Conservation (phyloP, 2,888 invertebrate species). For the Pherbina coryleti region DNA sequence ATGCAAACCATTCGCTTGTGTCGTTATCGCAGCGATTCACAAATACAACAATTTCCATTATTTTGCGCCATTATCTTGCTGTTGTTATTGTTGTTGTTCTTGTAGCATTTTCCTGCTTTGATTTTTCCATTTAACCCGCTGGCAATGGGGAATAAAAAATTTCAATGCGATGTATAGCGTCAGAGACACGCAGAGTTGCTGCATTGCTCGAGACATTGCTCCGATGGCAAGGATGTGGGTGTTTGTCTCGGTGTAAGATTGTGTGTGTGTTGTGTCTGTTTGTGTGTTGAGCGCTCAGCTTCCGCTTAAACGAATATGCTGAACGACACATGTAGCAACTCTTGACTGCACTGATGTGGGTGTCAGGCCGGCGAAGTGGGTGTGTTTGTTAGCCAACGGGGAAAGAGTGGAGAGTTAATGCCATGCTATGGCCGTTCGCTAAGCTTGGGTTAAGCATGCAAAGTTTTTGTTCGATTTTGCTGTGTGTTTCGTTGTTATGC, state of each 20-base stretch:
- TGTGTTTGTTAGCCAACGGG: not conserved
- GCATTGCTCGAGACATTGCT: not conserved
- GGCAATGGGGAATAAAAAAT: constrained; percentile 10
- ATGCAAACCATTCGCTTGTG: constrained; percentile 20
- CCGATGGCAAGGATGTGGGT: not conserved
- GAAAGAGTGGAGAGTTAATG: too few relatives aligned
- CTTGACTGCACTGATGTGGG: too few relatives aligned
- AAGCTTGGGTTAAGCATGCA: constrained; percentile 52
- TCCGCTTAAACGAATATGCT: constrained; percentile 53
- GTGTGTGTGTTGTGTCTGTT: not conserved
- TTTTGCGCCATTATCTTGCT: not conserved
- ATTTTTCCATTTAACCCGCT: constrained; percentile 34
- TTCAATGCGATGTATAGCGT: not conserved
- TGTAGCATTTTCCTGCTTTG: not conserved
- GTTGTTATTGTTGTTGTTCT: not conserved
- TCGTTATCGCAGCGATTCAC: constrained; percentile 32
- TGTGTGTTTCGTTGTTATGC: constrained; percentile 9
- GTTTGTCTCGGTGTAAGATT: not conserved
- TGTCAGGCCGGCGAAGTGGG: not conserved
- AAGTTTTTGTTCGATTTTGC: constrained; percentile 51
- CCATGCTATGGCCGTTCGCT: not conserved
- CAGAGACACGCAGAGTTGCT: not conserved
- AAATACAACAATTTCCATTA: constrained; percentile 14
- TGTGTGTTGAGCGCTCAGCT: not conserved
- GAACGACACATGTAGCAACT: constrained; percentile 48